phyloP scores from a whole-genome alignment of 2,888 invertebrate species.

The Sycophila texana region DNA sequence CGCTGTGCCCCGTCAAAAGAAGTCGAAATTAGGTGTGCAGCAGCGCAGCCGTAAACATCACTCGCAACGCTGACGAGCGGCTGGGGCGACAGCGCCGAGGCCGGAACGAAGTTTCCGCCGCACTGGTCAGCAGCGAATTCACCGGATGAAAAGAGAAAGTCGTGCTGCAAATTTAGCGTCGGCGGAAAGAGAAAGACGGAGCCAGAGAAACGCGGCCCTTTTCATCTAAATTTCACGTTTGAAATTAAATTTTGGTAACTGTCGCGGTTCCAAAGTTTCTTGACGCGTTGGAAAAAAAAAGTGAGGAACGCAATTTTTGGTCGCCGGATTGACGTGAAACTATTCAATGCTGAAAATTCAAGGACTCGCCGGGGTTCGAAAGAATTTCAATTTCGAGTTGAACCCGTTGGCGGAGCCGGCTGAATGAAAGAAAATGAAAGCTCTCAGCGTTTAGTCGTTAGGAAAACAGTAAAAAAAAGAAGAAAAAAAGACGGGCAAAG shows the following conservation, averaged over 20 bases:
- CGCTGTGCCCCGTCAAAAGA: slow-evolving; percentile 25
- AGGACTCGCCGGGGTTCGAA: background rate
- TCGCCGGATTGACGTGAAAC: background rate
- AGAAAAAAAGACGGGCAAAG: background rate
- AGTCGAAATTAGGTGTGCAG: slow-evolving; percentile 37
- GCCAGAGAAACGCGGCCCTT: too few relatives aligned
- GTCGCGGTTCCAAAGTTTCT: background rate
- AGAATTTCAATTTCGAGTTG: slow-evolving; percentile 15
- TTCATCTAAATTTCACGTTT: too few relatives aligned
- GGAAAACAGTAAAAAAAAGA: background rate
- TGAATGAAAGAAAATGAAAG: background rate
- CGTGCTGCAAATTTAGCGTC: background rate
- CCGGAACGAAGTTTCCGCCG: slow-evolving; percentile 14
- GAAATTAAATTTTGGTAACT: background rate
- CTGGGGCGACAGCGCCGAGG: background rate
- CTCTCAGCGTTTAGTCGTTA: slow-evolving; percentile 13
- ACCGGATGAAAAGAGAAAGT: background rate
- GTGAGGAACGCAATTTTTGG: background rate
- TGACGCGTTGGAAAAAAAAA: background rate
- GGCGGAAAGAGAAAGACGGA: background rate
- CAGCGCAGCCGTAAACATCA: slow-evolving; percentile 18
- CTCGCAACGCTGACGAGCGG: background rate
- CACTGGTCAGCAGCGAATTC: slow-evolving; percentile 13
- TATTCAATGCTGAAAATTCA: background rate
- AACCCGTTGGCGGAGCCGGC: background rate